A percentile compares a stretch with the other conserved stretches of the same genome.
Conservation (phyloP, 2,888 invertebrate species). For the Hoplodrina ambigua region DNA sequence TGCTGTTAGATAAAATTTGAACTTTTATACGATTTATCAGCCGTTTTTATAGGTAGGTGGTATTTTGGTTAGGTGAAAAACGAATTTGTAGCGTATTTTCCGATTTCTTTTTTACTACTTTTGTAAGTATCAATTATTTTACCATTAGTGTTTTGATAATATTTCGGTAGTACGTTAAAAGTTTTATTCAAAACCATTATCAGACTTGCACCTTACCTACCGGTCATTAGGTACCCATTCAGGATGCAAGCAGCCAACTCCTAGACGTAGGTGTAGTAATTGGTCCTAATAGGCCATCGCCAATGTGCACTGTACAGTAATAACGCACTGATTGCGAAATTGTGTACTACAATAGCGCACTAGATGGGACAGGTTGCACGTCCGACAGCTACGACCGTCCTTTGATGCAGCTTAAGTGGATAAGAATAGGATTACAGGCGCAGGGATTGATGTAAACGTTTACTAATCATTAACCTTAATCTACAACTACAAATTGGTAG, state of each 20-base stretch:
- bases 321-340: slow-evolving; percentile 58
- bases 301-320: slow-evolving; percentile 49
- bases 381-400: slow-evolving; percentile 22
- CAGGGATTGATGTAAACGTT: slow-evolving; percentile 32
- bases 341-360: slow-evolving; percentile 48
- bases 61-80: not conserved
- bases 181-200: not conserved
- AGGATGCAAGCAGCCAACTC: not conserved
- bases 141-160: not conserved
- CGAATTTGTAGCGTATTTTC: not conserved
- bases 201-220: slow-evolving; percentile 5
- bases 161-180: not conserved
- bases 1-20: not conserved
- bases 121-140: not conserved
- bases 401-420: slow-evolving; percentile 55
- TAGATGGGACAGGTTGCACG: slow-evolving; percentile 42
- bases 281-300: slow-evolving; percentile 34
- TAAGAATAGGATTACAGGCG: slow-evolving; percentile 42
- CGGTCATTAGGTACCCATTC: not conserved
- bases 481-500: not conserved
- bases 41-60: not conserved
- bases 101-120: not conserved
- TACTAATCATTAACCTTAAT: slow-evolving; percentile 38
- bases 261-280: slow-evolving; percentile 29
- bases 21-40: not conserved